These are phyloP conservation scores for Bubo blakistoni DNA, from an alignment of 2,113 vertebrate species.

Conservation along the genomic window DNA sequence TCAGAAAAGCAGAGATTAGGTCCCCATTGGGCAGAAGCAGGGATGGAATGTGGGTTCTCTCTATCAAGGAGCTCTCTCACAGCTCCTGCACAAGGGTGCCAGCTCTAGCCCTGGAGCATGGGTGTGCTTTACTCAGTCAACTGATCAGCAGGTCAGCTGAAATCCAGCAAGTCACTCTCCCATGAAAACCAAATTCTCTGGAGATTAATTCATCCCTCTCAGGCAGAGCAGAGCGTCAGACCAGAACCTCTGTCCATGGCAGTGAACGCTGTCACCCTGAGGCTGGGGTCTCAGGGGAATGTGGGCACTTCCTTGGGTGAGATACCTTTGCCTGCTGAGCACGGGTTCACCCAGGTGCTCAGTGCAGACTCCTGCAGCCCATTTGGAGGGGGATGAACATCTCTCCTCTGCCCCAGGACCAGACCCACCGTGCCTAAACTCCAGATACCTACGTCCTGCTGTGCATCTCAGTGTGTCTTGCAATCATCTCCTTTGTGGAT, in stretches of 20 bases:
- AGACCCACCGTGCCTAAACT: fast-evolving
- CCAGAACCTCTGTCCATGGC: neutral
- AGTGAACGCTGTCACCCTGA: fast-evolving
- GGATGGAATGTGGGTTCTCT: neutral
- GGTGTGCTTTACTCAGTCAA: neutral
- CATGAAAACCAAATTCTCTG: neutral
- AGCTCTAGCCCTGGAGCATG: neutral
- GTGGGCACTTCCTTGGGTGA: neutral
- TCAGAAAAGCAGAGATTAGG: neutral
- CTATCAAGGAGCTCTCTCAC: fast-evolving
- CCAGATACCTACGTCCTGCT: neutral
- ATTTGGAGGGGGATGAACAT: neutral
- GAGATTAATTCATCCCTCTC: neutral
- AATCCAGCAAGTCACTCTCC: neutral
- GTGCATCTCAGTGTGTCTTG: neutral
- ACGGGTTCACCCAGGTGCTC: neutral
- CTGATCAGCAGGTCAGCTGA: neutral
- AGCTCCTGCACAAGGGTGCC: neutral
- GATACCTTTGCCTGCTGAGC: neutral
- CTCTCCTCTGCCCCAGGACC: neutral
- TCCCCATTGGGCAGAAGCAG: neutral
- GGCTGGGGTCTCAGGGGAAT: neutral
- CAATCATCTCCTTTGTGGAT: fast-evolving
- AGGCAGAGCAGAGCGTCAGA: neutral
- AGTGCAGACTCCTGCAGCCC: neutral